phyloP scores from a whole-genome alignment of 2,888 invertebrate species.

The Drosophila anomelani region DNA sequence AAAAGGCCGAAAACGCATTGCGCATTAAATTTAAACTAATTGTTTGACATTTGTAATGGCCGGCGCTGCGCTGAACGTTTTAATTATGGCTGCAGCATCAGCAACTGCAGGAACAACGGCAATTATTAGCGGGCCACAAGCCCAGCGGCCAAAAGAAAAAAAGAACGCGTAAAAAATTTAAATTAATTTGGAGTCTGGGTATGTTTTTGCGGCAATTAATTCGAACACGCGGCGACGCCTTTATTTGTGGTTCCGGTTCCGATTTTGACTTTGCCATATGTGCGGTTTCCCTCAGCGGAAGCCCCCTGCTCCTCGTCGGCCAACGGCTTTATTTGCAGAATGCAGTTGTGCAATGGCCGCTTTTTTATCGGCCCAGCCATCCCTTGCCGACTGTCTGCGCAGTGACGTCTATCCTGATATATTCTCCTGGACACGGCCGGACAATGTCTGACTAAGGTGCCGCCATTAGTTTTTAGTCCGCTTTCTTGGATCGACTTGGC shows the following conservation, averaged over 20 bases:
- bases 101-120: constrained; percentile 48
- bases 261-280: constrained; percentile 76
- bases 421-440: constrained; percentile 49
- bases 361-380: constrained; percentile 15
- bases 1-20: constrained; percentile 49
- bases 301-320: neutral
- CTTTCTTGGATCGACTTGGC: constrained; percentile 9
- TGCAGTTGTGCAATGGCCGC: constrained; percentile 15
- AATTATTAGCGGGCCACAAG: constrained; percentile 70
- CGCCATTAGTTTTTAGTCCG: constrained; percentile 28
- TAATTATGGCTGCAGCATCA: constrained; percentile 70
- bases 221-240: constrained; percentile 66
- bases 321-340: constrained; percentile 13
- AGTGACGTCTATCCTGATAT: constrained; percentile 73
- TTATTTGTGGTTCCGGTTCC: constrained; percentile 40
- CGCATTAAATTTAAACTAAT: constrained; percentile 77
- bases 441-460: constrained; percentile 49
- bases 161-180: constrained; percentile 44
- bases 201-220: constrained; percentile 80
- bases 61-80: constrained; percentile 70
- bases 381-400: constrained; percentile 20
- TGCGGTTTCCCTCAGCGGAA: constrained; percentile 73
- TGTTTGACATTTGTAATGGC: constrained; percentile 76
- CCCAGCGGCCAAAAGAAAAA: constrained; percentile 49
- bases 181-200: constrained; percentile 61